A percentile compares a stretch with the other conserved stretches of the same genome.
Evolutionary conservation across 2,888 invertebrate species (phyloP).

Genomic region (Drosophila fulvimacula): DNA sequence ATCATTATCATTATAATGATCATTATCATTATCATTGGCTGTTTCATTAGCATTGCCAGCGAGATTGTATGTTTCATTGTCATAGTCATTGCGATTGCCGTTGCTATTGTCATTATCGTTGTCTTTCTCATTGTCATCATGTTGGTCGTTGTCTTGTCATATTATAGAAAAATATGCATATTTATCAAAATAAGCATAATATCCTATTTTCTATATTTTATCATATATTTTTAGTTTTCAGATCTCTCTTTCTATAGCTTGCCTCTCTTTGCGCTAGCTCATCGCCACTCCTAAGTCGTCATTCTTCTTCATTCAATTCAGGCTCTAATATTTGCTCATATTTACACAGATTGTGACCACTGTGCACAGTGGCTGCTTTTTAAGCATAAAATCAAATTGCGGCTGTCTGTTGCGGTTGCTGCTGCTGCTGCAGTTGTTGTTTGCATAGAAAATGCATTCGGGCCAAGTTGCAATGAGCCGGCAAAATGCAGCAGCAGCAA

Average conservation of each 20-base stretch:
- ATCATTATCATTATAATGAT: neutral
- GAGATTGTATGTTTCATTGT: neutral
- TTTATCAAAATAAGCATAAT: too few species aligned
- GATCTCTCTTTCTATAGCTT: too few species aligned
- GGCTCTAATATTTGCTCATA: neutral
- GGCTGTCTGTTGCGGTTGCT: constrained; percentile 43
- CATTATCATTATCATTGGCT: neutral
- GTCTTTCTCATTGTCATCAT: too few species aligned
- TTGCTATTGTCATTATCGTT: neutral
- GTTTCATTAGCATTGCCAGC: neutral
- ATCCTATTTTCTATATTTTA: too few species aligned
- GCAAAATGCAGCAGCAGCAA: constrained; percentile 74
- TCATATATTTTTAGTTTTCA: too few species aligned
- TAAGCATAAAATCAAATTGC: constrained; percentile 52
- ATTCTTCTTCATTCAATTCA: too few species aligned
- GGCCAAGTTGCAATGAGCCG: constrained; percentile 78
- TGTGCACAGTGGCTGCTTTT: constrained; percentile 38
- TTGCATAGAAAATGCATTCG: constrained; percentile 76
- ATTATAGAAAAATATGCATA: too few species aligned
- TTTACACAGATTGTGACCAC: constrained; percentile 23
- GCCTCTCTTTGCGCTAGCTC: too few species aligned
- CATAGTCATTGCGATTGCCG: neutral
- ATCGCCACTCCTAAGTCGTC: too few species aligned
- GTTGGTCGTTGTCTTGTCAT: too few species aligned
- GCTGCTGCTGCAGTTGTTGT: constrained; percentile 36